Conservation (phyloP, 1,140 invertebrate genomes). For the Aphaenogaster floridana region DNA sequence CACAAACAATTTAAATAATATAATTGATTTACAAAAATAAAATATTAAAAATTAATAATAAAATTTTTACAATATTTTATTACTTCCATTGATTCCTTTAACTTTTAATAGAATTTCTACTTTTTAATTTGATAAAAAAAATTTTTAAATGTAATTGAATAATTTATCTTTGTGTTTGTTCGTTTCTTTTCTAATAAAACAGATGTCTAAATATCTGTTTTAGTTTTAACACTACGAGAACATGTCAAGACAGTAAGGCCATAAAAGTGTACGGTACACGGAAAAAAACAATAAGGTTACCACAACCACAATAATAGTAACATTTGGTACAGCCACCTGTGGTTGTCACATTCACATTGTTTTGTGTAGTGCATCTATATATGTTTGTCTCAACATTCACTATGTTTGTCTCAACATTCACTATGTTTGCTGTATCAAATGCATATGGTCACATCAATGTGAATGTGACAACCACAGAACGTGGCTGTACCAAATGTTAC, state of each 20-base stretch:
- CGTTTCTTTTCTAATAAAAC: neutral
- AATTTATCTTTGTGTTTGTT: neutral
- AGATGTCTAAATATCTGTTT: neutral
- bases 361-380: too few relatives aligned
- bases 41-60: neutral
- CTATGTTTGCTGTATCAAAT: too few relatives aligned
- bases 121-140: neutral
- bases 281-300: too few relatives aligned
- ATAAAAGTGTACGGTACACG: constrained; percentile 12
- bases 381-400: too few relatives aligned
- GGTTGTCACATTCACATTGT: too few relatives aligned
- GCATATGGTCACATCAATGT: too few relatives aligned
- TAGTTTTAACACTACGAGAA: neutral
- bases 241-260: neutral
- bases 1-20: neutral
- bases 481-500: too few relatives aligned
- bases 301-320: too few relatives aligned
- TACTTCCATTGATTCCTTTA: neutral
- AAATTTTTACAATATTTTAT: neutral
- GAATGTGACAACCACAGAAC: too few relatives aligned
- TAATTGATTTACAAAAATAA: neutral
- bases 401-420: too few relatives aligned
- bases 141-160: neutral
- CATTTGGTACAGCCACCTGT: too few relatives aligned
- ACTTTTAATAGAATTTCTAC: constrained; percentile 4